A percentile compares a stretch with the other conserved stretches of the same genome.
Conservation (phyloP, 2,888 invertebrate genomes). For the Drosophila flavopinicola region DNA sequence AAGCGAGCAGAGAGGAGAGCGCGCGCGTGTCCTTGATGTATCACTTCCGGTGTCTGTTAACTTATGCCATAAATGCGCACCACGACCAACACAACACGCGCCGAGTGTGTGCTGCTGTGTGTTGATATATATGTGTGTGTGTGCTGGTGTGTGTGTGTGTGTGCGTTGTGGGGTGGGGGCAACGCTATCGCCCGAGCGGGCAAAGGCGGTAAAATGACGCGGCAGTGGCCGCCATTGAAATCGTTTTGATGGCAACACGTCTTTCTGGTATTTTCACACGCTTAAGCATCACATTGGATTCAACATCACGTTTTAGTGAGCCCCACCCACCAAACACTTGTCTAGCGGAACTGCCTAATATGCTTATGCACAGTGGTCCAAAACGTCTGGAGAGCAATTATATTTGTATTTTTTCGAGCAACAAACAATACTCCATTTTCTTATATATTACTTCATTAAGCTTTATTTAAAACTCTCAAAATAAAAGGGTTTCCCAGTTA, state of each 20-base stretch:
- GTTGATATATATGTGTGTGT: too few relatives aligned
- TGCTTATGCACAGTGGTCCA: constrained; percentile 66
- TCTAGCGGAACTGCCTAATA: constrained; percentile 62
- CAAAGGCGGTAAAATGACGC: constrained; percentile 47
- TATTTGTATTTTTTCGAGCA: too few relatives aligned
- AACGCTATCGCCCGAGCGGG: constrained; percentile 16
- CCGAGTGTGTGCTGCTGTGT: constrained; percentile 40
- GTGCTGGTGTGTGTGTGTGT: too few relatives aligned
- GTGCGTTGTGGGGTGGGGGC: too few relatives aligned
- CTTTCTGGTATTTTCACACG: constrained; percentile 84
- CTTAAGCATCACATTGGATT: constrained; percentile 84
- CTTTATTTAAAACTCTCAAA: too few relatives aligned
- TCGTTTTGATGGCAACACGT: constrained; percentile 81
- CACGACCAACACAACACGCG: constrained; percentile 67
- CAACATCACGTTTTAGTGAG: constrained; percentile 82
- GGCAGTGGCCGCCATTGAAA: constrained; percentile 57
- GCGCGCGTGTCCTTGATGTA: constrained; percentile 74
- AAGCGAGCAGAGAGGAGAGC: too few relatives aligned
- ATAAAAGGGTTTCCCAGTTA: too few relatives aligned
- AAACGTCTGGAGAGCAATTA: not conserved
- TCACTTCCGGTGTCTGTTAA: constrained; percentile 80
- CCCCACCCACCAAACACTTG: constrained; percentile 41
- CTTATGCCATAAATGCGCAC: constrained; percentile 75
- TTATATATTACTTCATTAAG: too few relatives aligned
- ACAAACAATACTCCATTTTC: too few relatives aligned